Conservation (phyloP, 2,113 vertebrate species). For the Lophochroa leadbeateri region DNA sequence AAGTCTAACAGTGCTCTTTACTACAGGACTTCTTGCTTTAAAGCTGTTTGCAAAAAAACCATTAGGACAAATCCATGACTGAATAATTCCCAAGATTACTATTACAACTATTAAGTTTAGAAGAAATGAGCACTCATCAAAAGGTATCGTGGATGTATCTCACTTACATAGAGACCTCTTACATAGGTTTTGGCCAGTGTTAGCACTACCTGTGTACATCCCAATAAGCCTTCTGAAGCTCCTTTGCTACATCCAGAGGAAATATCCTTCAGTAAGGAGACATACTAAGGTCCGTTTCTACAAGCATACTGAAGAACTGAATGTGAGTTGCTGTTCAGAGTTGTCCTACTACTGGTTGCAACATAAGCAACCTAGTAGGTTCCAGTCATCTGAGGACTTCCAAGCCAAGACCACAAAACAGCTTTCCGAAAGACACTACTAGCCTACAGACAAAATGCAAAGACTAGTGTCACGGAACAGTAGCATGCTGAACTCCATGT, state of each 20-base stretch:
- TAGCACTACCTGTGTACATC: not conserved
- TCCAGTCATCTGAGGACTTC: not conserved
- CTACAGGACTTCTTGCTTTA: not conserved
- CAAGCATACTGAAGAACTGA: not conserved
- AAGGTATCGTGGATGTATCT: not conserved
- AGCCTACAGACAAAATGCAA: not conserved
- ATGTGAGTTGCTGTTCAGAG: fast-evolving
- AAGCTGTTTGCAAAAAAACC: not conserved
- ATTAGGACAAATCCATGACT: not conserved
- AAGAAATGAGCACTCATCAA: not conserved
- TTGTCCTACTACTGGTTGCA: not conserved
- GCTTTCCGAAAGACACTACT: not conserved
- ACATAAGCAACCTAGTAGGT: not conserved
- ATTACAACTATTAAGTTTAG: not conserved
- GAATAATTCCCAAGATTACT: not conserved
- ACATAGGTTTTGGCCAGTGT: not conserved
- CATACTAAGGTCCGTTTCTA: not conserved
- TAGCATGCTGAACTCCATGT: not conserved
- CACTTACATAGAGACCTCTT: not conserved
- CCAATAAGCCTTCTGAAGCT: not conserved
- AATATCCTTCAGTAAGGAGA: not conserved
- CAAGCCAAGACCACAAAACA: not conserved
- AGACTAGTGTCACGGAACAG: not conserved
- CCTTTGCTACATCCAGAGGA: not conserved
- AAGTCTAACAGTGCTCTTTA: not conserved